phyloP scores from a whole-genome alignment of 1,140 invertebrate species.

The Aphis gossypii region DNA sequence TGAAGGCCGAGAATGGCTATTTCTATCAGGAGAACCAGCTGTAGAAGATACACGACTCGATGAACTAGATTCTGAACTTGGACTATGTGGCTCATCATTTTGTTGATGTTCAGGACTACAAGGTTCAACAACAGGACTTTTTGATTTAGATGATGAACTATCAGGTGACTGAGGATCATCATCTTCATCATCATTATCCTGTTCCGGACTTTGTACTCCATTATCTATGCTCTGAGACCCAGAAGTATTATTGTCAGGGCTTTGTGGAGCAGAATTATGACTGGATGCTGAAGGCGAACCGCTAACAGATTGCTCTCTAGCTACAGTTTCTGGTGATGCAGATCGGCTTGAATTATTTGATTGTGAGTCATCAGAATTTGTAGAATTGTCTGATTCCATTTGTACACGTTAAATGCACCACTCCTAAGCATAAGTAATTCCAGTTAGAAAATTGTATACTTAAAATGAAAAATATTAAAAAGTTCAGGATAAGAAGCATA shows the following conservation, averaged over 20 bases:
- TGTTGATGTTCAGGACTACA: slow-evolving; percentile 44
- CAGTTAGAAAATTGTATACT: not conserved
- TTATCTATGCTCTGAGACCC: slow-evolving; percentile 36
- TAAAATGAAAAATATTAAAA: not conserved
- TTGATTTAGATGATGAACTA: not conserved
- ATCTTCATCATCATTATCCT: not conserved
- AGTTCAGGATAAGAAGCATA: slow-evolving; percentile 30
- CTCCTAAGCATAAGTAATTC: slow-evolving; percentile 9
- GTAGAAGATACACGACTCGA: slow-evolving; percentile 34
- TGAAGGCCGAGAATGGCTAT: not conserved
- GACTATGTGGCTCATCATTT: not conserved
- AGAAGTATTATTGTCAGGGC: slow-evolving; percentile 33
- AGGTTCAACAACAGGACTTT: not conserved
- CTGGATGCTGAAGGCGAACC: slow-evolving; percentile 45
- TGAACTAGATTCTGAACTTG: slow-evolving; percentile 10
- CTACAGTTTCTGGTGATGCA: slow-evolving; percentile 33
- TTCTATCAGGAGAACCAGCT: slow-evolving; percentile 7
- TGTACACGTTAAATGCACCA: not conserved
- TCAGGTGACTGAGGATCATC: slow-evolving; percentile 37
- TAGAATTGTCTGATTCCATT: slow-evolving; percentile 54
- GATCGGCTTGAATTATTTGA: slow-evolving; percentile 41
- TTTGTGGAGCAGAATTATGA: slow-evolving; percentile 33
- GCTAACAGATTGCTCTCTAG: slow-evolving; percentile 26
- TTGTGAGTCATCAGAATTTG: slow-evolving; percentile 51
- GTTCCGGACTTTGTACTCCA: slow-evolving; percentile 30